phyloP scores from a whole-genome alignment of 1,140 invertebrate species.

The Plutomurus gul region DNA sequence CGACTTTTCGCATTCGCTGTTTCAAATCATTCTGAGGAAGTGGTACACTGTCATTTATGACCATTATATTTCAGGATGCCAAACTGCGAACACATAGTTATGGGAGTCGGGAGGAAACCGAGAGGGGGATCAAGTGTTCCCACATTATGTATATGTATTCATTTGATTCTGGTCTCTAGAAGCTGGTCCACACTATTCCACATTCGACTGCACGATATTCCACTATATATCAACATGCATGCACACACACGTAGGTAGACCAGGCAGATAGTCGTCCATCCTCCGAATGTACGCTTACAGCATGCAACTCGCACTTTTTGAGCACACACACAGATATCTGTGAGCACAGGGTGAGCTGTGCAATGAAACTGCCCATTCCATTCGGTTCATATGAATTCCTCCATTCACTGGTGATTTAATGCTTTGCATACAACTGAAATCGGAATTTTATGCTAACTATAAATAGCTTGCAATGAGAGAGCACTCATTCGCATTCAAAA shows the following conservation, averaged over 20 bases:
- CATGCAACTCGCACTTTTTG: neutral
- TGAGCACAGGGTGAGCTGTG: neutral
- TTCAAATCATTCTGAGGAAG: constrained; percentile 38
- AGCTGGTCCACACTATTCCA: no score
- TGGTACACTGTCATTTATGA: constrained; percentile 32
- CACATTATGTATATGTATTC: constrained; percentile 30
- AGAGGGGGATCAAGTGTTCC: constrained; percentile 15
- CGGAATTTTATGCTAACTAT: neutral
- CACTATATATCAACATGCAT: neutral
- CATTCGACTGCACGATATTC: no score
- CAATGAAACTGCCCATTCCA: neutral
- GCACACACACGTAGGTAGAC: neutral
- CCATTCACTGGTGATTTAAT: neutral
- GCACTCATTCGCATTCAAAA: neutral
- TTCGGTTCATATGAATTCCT: neutral
- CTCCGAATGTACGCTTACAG: no score
- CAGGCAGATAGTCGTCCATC: no score
- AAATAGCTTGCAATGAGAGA: neutral
- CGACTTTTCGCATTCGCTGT: constrained; percentile 33
- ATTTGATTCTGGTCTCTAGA: neutral
- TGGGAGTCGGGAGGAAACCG: constrained; percentile 14
- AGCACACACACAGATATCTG: no score
- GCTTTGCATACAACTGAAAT: neutral
- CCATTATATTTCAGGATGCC: constrained; percentile 33
- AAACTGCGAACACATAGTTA: constrained; percentile 25